Base-by-base conservation (phyloP, 2,888 invertebrate genomes). In the Calameuta pallipes region DNA sequence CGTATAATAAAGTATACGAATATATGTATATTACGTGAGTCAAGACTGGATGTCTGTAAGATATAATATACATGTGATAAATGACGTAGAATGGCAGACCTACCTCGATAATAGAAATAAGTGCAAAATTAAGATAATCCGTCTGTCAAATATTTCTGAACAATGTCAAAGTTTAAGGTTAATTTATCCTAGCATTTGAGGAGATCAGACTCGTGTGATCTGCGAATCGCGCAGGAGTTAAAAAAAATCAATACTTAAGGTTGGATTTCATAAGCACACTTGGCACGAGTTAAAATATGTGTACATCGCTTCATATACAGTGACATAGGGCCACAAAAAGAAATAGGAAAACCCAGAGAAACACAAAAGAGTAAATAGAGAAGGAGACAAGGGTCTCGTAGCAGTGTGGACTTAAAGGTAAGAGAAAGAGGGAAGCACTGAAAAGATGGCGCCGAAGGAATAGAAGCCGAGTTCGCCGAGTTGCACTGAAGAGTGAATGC, bases 401-500 rank as follows among this genome's bases (percentile, higher is more conserved):
- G 23, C 41, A 56, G 41, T 9, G 15, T 23, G 33, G 36, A 36
- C 41, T 41, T 6, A 23, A 56, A 56, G 56, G 23, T 56, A 23
- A 56, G 56, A 56, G 56, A 56, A 56, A 56, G 56, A 56, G 23
- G 56, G 56, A 71, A 69, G 12, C 35, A 35, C 23, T 73, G 71
- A 34, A 78, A 41, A 56, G 41, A 76, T 13, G 69, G 35, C 77
- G 56, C 15, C 41, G 75, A 77, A 71, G 68, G 74, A 69, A 75
- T 73, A 41, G 73, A 79, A 75, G n/a, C n/a, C n/a, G n/a, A n/a
- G n/a, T n/a, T n/a, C n/a, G 35, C 23, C 73, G 41, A 75, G 30
- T 56, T 15, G 15, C 56, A 56, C 56, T 4, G 56, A 56, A 56
- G 56, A 56, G 56, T 56, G 56, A 56, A 56, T 56, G 56, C 56